A percentile compares a stretch with the other conserved stretches of the same genome.
These are phyloP conservation scores for Microctonus aethiopoides DNA, from an alignment of 2,888 invertebrate genomes.

Conservation along the genomic window DNA sequence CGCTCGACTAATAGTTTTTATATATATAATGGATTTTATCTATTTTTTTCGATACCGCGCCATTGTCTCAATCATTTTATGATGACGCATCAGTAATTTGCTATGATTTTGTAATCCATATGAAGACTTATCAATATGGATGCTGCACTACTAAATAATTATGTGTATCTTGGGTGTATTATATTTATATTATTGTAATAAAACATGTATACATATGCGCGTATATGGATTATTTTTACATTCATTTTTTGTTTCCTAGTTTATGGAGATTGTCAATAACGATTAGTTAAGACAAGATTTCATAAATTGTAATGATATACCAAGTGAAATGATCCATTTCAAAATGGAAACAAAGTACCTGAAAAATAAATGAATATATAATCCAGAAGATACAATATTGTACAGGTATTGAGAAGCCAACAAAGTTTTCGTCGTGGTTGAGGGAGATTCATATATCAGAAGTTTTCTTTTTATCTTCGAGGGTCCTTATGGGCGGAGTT, in stretches of 20 bases:
- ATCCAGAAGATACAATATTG: neutral
- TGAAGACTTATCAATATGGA: neutral
- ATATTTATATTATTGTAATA: too few species aligned
- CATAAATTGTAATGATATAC: conserved; percentile 5
- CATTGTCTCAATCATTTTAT: conserved; percentile 14
- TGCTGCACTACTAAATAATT: conserved; percentile 20
- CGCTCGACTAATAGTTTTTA: conserved; percentile 53
- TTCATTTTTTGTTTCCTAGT: neutral
- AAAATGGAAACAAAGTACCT: neutral
- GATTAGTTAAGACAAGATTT: neutral
- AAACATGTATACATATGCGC: neutral
- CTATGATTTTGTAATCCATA: neutral
- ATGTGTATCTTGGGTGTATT: conserved; percentile 23
- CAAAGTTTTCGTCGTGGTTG: conserved; percentile 13
- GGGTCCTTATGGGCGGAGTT: conserved; percentile 12
- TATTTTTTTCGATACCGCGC: conserved; percentile 20
- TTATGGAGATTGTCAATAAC: neutral
- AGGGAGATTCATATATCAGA: neutral
- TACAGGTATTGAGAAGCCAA: conserved; percentile 16
- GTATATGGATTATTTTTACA: neutral
- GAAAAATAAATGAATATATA: neutral
- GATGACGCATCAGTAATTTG: neutral
- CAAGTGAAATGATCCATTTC: conserved; percentile 14
- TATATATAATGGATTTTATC: conserved; percentile 30
- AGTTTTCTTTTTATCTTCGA: neutral